These are phyloP conservation scores for Gnathonemus echidnorhynchus DNA, from an alignment of 2,113 vertebrate species.

Conservation along the genomic window DNA sequence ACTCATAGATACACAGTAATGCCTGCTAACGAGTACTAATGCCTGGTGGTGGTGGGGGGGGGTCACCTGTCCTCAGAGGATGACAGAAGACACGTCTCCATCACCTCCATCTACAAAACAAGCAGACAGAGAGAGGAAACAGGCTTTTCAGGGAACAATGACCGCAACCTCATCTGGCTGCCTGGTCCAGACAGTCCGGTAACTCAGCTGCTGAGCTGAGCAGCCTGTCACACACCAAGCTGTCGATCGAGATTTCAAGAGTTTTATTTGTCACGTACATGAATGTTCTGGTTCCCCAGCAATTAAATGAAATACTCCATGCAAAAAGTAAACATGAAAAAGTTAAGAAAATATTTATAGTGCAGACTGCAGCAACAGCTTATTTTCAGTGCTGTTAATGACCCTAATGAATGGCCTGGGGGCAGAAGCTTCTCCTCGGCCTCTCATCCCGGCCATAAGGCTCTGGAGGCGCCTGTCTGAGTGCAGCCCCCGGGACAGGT, in stretches of 20 bases:
- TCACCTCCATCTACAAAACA: constrained; percentile 3
- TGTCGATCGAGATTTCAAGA: background rate
- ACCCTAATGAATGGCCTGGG: background rate
- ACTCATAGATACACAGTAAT: background rate
- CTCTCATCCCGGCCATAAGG: background rate
- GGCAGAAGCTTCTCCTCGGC: background rate
- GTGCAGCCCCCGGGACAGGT: background rate
- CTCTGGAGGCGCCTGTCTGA: background rate
- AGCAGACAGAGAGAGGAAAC: background rate
- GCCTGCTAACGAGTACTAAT: background rate
- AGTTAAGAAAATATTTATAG: background rate
- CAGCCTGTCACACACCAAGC: background rate
- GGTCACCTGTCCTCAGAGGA: background rate
- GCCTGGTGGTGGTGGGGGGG: background rate
- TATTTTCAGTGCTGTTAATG: background rate
- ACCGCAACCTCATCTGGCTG: background rate
- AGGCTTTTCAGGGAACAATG: background rate
- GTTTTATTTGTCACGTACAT: background rate
- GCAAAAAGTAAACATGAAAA: background rate
- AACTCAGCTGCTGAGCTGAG: background rate
- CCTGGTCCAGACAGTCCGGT: background rate
- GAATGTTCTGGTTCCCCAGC: background rate
- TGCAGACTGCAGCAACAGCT: background rate
- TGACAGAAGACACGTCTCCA: background rate
- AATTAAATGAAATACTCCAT: background rate